phyloP scores from a whole-genome alignment of 2,113 vertebrate species.

The Phyllopteryx taeniolatus region DNA sequence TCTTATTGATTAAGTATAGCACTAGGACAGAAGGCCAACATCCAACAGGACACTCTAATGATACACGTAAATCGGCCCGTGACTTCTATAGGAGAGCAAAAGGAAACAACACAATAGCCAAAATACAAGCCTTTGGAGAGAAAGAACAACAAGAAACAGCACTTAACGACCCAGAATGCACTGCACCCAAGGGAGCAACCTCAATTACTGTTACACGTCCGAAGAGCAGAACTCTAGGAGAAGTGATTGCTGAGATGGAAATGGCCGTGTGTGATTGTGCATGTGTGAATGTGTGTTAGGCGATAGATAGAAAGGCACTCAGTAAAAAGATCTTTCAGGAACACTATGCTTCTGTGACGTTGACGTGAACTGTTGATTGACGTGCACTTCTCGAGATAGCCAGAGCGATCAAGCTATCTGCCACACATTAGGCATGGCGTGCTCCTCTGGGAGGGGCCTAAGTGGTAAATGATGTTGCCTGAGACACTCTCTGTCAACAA shows the following conservation, averaged over 20 bases:
- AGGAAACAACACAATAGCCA: conserved; percentile 72
- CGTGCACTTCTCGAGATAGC: conserved; percentile 73
- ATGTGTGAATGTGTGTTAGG: conserved; percentile 39
- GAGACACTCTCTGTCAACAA: conserved; percentile 69
- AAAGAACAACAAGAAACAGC: conserved; percentile 77
- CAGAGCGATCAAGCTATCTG: conserved; percentile 68
- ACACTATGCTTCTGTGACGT: conserved; percentile 80
- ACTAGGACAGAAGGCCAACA: conserved; percentile 42
- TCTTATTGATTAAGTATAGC: conserved; percentile 66
- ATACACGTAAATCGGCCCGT: conserved; percentile 67
- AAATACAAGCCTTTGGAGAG: conserved; percentile 73
- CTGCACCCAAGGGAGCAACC: conserved; percentile 78
- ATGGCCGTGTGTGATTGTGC: conserved; percentile 55
- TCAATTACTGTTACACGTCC: conserved; percentile 80
- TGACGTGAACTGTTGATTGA: conserved; percentile 79
- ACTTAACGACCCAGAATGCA: conserved; percentile 84
- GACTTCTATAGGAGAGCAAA: conserved; percentile 47
- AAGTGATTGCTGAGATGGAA: conserved; percentile 75
- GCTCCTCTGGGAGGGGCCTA: conserved; percentile 70
- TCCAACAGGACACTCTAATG: conserved; percentile 55
- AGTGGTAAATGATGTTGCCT: conserved; percentile 77
- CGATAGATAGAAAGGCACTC: conserved; percentile 69
- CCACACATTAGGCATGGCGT: conserved; percentile 65
- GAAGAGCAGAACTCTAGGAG: conserved; percentile 78
- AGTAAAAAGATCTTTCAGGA: conserved; percentile 89